These are phyloP conservation scores for Mirounga angustirostris DNA, from an alignment of 2,113 vertebrate genomes.

Conservation along the genomic window DNA sequence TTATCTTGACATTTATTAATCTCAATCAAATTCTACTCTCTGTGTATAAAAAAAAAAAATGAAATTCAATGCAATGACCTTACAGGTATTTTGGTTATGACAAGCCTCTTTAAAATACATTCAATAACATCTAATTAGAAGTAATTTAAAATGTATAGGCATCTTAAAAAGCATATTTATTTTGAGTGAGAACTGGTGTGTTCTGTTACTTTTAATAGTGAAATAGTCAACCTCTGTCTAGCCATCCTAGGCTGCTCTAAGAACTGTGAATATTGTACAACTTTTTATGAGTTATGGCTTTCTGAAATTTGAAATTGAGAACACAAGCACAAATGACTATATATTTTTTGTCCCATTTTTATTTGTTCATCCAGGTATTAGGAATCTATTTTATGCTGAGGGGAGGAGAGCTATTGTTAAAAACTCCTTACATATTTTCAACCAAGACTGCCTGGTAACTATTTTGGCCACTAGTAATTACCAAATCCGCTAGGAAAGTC, in stretches of 20 bases:
- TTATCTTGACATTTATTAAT: not conserved
- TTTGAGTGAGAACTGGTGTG: constrained; percentile 12
- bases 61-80: not conserved
- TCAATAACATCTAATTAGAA: constrained; percentile 18
- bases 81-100: constrained; percentile 11
- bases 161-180: constrained; percentile 9
- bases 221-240: constrained; percentile 7
- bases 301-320: not conserved
- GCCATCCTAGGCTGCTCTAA: not conserved
- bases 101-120: constrained; percentile 25
- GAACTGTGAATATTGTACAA: not conserved
- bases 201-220: constrained; percentile 32
- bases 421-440: constrained; percentile 9
- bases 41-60: not conserved
- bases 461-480: not conserved
- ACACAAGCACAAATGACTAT: not conserved
- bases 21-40: not conserved
- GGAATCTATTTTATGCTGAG: not conserved
- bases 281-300: not conserved
- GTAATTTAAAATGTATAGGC: not conserved
- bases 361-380: not conserved
- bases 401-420: not conserved
- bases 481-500: not conserved
- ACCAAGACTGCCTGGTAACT: not conserved
- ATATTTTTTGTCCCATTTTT: not conserved